Evolutionary conservation across 2,113 vertebrate genomes (phyloP), one percentile per base, ranked within the genome.

Genomic region (Hirundichthys speculiger): DNA sequence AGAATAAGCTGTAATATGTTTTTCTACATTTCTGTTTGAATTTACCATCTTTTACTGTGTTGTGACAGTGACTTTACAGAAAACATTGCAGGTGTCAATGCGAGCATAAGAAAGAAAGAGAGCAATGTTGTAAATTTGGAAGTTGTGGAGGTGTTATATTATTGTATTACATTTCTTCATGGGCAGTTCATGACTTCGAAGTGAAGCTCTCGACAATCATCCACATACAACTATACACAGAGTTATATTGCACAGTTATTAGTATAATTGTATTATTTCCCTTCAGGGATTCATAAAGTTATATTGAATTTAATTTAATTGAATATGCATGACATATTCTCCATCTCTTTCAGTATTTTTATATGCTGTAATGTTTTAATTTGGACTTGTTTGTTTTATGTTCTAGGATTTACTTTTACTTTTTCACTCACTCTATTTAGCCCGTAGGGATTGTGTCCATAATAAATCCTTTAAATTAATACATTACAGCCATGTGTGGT

Each of bases 121-220:
- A 41, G 49, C 63, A 77, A 41, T 71, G 39, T 50, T 15, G 13
- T 58, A 46, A 69, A 81, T 51, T 81, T 61, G 49, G 57, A 69
- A 68, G 60, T 15, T 15, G 64, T n/a, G 75, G 75, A 73, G 65
- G 52, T 65, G 83, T 76, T 38, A 41, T 16, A 19, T 66, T 66
- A 48, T 72, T 70, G 69, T 82, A 61, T 82, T 55, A 67, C 41
- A 52, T 83, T 71, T 86, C 74, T 56, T 75, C 69, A 82, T 85
- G 74, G 77, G 79, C 51, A 59, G 82, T 62, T 74, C 54, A 71
- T 68, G 58, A 48, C 43, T 50, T 58, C 65, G 75, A 60, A 83
- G 56, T 57, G 12, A 69, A 58, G 50, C 43, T 53, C 34, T 66
- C 69, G 55, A 75, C 27, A 12, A 61, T 78, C 25, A 53, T 46